phyloP scores from a whole-genome alignment of 2,888 invertebrate genomes.

The Drosophila maculinotata region DNA sequence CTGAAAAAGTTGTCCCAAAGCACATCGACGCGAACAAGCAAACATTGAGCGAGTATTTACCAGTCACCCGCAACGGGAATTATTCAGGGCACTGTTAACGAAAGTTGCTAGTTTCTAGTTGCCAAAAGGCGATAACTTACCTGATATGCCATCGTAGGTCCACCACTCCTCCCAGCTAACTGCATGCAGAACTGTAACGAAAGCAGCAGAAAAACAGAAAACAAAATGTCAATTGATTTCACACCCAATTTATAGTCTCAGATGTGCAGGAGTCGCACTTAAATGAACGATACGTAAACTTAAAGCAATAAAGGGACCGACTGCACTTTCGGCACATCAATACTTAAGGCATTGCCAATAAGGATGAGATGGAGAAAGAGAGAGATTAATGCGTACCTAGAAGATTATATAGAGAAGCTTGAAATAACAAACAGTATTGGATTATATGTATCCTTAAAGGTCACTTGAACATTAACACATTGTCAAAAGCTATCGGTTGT shows the following conservation, averaged over 20 bases:
- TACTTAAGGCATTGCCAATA: neutral
- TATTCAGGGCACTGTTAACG: neutral
- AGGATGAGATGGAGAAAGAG: neutral
- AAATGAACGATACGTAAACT: neutral
- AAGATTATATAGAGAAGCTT: neutral
- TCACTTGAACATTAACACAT: neutral
- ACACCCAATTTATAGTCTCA: slow-evolving; percentile 30
- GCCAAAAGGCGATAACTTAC: slow-evolving; percentile 86
- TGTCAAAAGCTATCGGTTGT: too few relatives aligned
- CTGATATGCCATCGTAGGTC: slow-evolving; percentile 98
- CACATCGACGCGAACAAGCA: slow-evolving; percentile 2
- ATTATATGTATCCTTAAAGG: neutral
- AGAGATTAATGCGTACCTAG: neutral
- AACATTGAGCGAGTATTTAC: slow-evolving; percentile 7
- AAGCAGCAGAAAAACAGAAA: neutral
- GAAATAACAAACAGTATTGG: neutral
- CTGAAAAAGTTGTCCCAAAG: slow-evolving; percentile 2
- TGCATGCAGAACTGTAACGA: slow-evolving; percentile 81
- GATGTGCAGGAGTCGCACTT: neutral
- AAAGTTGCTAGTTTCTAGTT: neutral
- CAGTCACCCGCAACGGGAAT: neutral
- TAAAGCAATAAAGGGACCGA: neutral
- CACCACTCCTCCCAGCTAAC: slow-evolving; percentile 97
- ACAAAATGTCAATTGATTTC: slow-evolving; percentile 33
- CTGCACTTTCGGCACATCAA: neutral